Percentiles rank a stretch among this genome's conserved stretches.
Conservation (phyloP, 2,888 invertebrate species). For the Ecliptopera silaceata region DNA sequence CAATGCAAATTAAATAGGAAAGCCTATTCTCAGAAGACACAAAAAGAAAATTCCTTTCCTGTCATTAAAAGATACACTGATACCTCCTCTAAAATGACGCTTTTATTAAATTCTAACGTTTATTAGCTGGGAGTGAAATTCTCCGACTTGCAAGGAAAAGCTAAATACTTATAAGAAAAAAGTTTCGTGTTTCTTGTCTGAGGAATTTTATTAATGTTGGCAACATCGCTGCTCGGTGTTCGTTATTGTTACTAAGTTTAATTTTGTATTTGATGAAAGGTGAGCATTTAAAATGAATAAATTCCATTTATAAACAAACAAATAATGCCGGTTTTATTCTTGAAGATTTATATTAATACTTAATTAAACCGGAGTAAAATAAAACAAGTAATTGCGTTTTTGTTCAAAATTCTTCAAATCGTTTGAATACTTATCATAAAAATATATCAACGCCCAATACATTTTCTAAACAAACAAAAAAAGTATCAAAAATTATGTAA, state of each 20-base stretch:
- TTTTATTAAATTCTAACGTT: constrained; percentile 79
- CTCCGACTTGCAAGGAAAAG: constrained; percentile 59
- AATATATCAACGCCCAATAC: too few species aligned
- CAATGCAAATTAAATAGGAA: constrained; percentile 20
- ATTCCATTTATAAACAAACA: too few species aligned
- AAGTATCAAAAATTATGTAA: too few species aligned
- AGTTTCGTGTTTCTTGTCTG: constrained; percentile 67
- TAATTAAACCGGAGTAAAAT: too few species aligned
- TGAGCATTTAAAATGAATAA: constrained; percentile 12
- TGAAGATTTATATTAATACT: too few species aligned
- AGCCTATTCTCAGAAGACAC: constrained; percentile 4
- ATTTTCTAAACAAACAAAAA: too few species aligned
- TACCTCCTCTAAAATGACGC: constrained; percentile 62
- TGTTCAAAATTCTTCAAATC: too few species aligned
- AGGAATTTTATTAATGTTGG: constrained; percentile 75
- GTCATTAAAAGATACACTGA: constrained; percentile 45
- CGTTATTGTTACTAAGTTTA: constrained; percentile 56
- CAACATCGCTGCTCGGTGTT: constrained; percentile 59
- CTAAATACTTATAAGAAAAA: constrained; percentile 55
- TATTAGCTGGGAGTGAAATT: constrained; percentile 69
- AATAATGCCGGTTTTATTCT: too few species aligned
- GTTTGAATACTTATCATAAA: too few species aligned
- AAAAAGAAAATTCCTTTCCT: constrained; percentile 38
- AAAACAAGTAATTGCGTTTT: too few species aligned
- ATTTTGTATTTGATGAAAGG: constrained; percentile 38